Evolutionary conservation across 2,113 vertebrate species (phyloP).

Genomic region (Phocoena sinus): DNA sequence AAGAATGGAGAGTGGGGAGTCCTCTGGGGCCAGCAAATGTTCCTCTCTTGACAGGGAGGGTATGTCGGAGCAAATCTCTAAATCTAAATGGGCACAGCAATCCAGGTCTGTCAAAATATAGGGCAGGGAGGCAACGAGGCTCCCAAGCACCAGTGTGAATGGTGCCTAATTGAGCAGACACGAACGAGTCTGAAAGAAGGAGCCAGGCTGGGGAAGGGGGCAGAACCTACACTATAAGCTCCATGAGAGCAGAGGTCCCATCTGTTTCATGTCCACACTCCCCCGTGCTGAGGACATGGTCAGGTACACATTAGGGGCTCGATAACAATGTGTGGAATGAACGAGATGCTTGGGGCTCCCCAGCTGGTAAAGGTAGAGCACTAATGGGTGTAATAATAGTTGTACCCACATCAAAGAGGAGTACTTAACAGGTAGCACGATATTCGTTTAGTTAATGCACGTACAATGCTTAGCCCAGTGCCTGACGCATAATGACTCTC

Average conservation of each 20-base stretch:
- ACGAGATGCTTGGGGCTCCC: background rate
- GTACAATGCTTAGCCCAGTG: background rate
- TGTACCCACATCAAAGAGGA: background rate
- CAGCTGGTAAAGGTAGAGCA: background rate
- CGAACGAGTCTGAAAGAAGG: background rate
- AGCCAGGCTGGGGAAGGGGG: background rate
- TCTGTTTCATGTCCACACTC: background rate
- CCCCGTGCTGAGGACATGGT: background rate
- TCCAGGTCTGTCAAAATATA: background rate
- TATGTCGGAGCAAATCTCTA: background rate
- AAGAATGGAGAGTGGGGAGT: background rate
- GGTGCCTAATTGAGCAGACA: background rate
- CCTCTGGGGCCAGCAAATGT: background rate
- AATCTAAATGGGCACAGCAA: background rate
- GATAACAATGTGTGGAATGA: background rate
- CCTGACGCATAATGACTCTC: background rate
- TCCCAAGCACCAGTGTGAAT: background rate
- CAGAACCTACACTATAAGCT: background rate
- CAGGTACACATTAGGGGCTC: background rate
- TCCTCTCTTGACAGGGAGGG: background rate
- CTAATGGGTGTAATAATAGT: background rate
- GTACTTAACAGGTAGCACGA: background rate
- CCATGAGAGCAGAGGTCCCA: background rate
- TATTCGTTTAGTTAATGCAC: background rate
- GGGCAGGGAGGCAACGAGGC: background rate